Base-by-base conservation (phyloP, 2,113 vertebrate genomes). In the Strix uralensis region DNA sequence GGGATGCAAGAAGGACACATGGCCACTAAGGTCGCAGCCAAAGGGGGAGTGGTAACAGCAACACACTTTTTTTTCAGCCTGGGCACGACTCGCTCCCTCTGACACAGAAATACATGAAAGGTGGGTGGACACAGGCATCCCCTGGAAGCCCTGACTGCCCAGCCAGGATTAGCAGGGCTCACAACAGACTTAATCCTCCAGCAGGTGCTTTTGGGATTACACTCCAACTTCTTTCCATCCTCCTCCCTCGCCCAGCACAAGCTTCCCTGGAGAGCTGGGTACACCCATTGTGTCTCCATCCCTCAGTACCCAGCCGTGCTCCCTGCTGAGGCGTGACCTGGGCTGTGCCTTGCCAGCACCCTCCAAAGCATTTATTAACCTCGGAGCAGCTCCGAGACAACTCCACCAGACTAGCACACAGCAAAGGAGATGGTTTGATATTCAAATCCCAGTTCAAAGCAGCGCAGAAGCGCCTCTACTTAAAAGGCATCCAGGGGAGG, bases 391-490 rank as follows among this genome's bases (percentile, higher is more conserved):
- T 11, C 9, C 1, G 5, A 94, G 71, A 73, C 1, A 2, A 72
- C 81, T 87, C 49, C 0, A 7, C 57, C 86, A 83, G 87, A 49
- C 27, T 9, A 49, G 38, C 11, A 4, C 22, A 6, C 27, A 70
- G 83, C 59, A 46, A n/a, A 49, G 58, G 42, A 46, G 38, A 15
- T 55, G 58, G 83, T 81, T 91, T 95, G 94, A 82, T 94, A 92
- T 92, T 93, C 59, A 94, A 92, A 94, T 81, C 21, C 18, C 47
- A 29, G 79, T 81, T 97, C 95, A 94, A 96, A 96, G 91, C 30
- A 4, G 17, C 1, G 0, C 42, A 52, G 51, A 44, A 89, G 38
- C 8, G 3, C 66, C 66, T 92, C 81, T 12, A 54, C 81, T 92
- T 92, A 38, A 94, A 95, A 92, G 57, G 42, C 90, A 47, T 54